A percentile compares a stretch with the other conserved stretches of the same genome.
Conservation (phyloP, 2,113 vertebrate species). For the Nannospalax galili region DNA sequence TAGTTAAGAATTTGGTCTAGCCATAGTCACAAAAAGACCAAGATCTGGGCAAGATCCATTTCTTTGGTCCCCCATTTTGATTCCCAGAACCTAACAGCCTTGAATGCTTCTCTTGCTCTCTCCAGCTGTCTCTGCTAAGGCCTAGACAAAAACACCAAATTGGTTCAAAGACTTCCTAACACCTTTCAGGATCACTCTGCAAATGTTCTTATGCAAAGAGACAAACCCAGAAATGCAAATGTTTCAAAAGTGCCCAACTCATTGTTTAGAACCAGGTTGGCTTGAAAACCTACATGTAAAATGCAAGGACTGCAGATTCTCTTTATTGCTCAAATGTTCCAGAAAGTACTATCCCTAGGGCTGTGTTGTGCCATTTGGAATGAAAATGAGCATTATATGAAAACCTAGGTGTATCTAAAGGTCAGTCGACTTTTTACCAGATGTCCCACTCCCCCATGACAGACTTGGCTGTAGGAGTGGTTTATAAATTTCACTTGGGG, state of each 20-base stretch:
- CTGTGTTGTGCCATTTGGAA: conserved; percentile 72
- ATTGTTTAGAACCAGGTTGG: conserved; percentile 65
- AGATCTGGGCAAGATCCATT: background rate
- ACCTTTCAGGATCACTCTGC: background rate
- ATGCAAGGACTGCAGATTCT: conserved; percentile 74
- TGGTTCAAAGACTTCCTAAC: background rate
- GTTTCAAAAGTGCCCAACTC: conserved; percentile 63
- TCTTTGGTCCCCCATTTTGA: conserved; percentile 14
- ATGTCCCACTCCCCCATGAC: conserved; percentile 62
- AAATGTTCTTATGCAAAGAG: conserved; percentile 29
- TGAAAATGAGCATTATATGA: conserved; percentile 72
- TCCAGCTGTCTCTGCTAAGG: background rate
- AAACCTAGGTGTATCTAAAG: conserved; percentile 72
- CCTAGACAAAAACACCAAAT: background rate
- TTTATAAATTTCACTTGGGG: conserved; percentile 59
- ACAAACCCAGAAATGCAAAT: conserved; percentile 35
- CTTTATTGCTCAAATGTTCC: conserved; percentile 74
- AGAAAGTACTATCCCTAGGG: conserved; percentile 68
- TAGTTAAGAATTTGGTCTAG: background rate
- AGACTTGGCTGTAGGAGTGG: conserved; percentile 10
- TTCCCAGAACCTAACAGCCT: background rate
- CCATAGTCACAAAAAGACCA: background rate
- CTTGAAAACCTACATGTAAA: conserved; percentile 57
- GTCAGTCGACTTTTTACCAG: conserved; percentile 75
- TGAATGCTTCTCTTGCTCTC: background rate